A percentile compares a stretch with the other conserved stretches of the same genome.
phyloP scores from a whole-genome alignment of 2,888 invertebrate species.

The Caenorhabditis uteleia region DNA sequence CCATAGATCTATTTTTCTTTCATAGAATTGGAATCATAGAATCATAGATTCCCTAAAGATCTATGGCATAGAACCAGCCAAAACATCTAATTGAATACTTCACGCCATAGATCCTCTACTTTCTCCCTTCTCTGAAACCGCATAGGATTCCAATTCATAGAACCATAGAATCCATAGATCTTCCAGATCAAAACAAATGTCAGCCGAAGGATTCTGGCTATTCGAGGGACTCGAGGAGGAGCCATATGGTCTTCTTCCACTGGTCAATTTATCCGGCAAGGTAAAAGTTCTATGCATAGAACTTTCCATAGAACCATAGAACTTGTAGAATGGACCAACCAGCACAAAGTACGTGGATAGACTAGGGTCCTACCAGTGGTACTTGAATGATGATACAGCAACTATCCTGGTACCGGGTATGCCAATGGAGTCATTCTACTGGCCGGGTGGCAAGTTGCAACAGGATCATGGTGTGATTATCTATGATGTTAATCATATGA shows the following conservation, averaged over 20 bases:
- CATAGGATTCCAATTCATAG: too few species aligned
- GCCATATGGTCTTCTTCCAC: slow-evolving; percentile 68
- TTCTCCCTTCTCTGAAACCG: too few species aligned
- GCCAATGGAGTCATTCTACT: slow-evolving; percentile 64
- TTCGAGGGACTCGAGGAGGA: slow-evolving; percentile 68
- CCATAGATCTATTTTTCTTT: too few species aligned
- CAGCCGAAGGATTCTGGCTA: slow-evolving; percentile 65
- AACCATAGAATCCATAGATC: slow-evolving; percentile 23
- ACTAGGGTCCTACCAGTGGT: slow-evolving; percentile 69
- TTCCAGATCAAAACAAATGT: slow-evolving; percentile 25
- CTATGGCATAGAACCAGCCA: too few species aligned
- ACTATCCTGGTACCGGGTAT: slow-evolving; percentile 66
- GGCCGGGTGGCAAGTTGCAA: slow-evolving; percentile 66
- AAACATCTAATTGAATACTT: too few species aligned
- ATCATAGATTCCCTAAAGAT: too few species aligned
- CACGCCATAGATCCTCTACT: too few species aligned
- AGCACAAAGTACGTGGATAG: slow-evolving; percentile 66
- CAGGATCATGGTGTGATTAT: slow-evolving; percentile 68
- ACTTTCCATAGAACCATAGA: background rate
- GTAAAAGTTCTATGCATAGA: slow-evolving; percentile 17
- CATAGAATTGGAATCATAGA: too few species aligned
- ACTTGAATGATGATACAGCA: slow-evolving; percentile 65
- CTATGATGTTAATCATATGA: slow-evolving; percentile 68
- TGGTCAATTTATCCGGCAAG: slow-evolving; percentile 65
- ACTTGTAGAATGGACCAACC: slow-evolving; percentile 59